Evolutionary conservation across 1,140 invertebrate species (phyloP), one percentile per base, ranked within the genome.

Genomic region (Andricus grossulariae): DNA sequence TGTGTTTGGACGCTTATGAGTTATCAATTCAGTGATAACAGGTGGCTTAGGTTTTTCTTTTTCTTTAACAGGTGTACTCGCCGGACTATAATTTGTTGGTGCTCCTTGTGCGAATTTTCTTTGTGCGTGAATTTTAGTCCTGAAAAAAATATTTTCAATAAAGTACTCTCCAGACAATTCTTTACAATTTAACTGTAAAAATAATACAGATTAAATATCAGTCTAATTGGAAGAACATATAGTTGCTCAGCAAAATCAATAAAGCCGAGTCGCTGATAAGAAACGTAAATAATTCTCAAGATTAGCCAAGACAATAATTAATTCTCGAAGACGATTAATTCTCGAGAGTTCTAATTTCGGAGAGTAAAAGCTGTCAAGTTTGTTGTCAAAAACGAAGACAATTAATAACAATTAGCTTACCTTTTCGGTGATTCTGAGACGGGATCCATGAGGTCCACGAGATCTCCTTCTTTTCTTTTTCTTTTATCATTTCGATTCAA

Each of bases 41-140:
- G 92, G 39, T 85, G 91, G 84, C 84, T 93, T 86, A 55, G 87
- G 71, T 83, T 92, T 91, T 74, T 94, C 91, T 80, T 93, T 66
- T 54, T 73, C 72, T 83, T 94, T 95, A 0, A 94, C 91, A 12
- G 94, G 92, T 50, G 93, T 93, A 72, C 88, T 88, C 21, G 88
- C 57, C 45, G 89, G 83, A 77, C 82, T 88, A 25, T 87, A 91
- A 50, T 87, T 80, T 51, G 88, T 90, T 11, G 85, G 92, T 66
- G 93, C 93, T 25, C 96, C 96, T 91, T 97, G 96, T 57, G 97
- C 97, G 93, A 98, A 98, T 91, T 98, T 98, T 79, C 97, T 93
- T 89, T 98, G 97, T 50, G 97, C 97, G 88, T 97, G 96, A 74
- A 97, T 95, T 92, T 95, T 95, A 25, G 94, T 94, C 86, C 95